Evolutionary conservation across 2,888 invertebrate species (phyloP).

Genomic region (Dorcus parallelipipedus): DNA sequence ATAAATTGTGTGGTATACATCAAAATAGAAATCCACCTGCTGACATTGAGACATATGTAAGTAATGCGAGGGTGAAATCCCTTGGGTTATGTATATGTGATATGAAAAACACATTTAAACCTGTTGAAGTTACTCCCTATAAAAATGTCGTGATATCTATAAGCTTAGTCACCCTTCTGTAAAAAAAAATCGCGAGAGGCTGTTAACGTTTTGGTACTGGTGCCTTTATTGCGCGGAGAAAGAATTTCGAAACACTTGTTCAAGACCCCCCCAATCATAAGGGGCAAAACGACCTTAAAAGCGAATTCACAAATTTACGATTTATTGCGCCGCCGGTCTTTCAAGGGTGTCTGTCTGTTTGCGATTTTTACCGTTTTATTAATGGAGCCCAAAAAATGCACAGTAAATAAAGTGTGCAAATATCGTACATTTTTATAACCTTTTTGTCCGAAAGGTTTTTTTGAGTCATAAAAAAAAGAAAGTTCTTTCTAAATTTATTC

Average conservation of each 20-base stretch:
- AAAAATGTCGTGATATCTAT: slow-evolving; percentile 5
- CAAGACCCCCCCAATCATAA: slow-evolving; percentile 22
- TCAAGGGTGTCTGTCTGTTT: background rate
- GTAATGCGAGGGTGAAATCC: slow-evolving; percentile 29
- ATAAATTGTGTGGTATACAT: too few species aligned
- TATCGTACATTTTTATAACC: background rate
- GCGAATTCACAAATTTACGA: slow-evolving; percentile 14
- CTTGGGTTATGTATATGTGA: slow-evolving; percentile 35
- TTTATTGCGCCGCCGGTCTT: slow-evolving; percentile 8
- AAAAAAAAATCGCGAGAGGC: slow-evolving; percentile 24
- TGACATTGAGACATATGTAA: slow-evolving; percentile 15
- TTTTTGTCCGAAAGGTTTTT: background rate
- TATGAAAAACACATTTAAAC: slow-evolving; percentile 46
- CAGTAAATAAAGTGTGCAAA: background rate
- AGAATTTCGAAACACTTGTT: slow-evolving; percentile 34
- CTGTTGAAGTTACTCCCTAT: slow-evolving; percentile 40
- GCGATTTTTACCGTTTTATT: slow-evolving; percentile 11
- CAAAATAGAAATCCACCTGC: slow-evolving; percentile 2
- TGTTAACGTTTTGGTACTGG: slow-evolving; percentile 36
- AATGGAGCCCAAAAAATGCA: background rate
- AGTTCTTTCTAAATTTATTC: background rate
- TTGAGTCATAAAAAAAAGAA: background rate
- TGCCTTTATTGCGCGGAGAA: slow-evolving; percentile 27
- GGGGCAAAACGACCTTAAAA: slow-evolving; percentile 29
- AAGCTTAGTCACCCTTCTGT: slow-evolving; percentile 1